These are phyloP conservation scores for Dinoponera quadriceps DNA, from an alignment of 1,140 invertebrate species.

Conservation along the genomic window DNA sequence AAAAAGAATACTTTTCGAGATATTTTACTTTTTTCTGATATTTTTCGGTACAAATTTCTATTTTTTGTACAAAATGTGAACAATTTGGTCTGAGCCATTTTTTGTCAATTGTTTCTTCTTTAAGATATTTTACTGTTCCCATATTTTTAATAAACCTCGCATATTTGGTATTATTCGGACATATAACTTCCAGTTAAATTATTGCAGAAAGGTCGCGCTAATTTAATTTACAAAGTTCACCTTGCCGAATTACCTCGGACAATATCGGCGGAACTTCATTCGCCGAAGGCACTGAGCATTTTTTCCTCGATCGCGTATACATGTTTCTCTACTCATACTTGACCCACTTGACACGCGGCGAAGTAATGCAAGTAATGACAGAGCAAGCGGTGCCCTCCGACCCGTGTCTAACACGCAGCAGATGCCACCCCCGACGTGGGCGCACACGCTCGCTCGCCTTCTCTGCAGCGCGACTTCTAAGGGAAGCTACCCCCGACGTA, in stretches of 20 bases:
- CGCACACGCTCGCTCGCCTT: conserved; percentile 25
- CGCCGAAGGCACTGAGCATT: conserved; percentile 2
- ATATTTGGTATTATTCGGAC: too few relatives aligned
- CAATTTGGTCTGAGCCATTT: too few relatives aligned
- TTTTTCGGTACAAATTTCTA: too few relatives aligned
- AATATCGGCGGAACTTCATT: conserved; percentile 4
- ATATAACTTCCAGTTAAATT: too few relatives aligned
- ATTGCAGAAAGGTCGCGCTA: too few relatives aligned
- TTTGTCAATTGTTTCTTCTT: too few relatives aligned
- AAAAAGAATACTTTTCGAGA: too few relatives aligned
- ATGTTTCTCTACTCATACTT: conserved; percentile 72
- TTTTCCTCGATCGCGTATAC: conserved; percentile 52
- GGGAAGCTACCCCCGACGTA: conserved; percentile 82
- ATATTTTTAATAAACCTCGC: too few relatives aligned
- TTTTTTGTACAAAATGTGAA: too few relatives aligned
- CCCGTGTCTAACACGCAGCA: conserved; percentile 85
- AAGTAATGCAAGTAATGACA: conserved; percentile 80
- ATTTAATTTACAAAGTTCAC: conserved; percentile 4
- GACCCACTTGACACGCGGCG: conserved; percentile 81
- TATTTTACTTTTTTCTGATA: too few relatives aligned
- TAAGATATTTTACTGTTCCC: too few relatives aligned
- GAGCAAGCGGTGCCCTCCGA: conserved; percentile 82
- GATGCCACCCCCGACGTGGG: conserved; percentile 82
- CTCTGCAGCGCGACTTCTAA: conserved; percentile 63
- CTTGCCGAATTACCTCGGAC: background rate